Base-by-base conservation (phyloP, 2,797 vertebrate species). In the Gymnopithys bicolor region DNA sequence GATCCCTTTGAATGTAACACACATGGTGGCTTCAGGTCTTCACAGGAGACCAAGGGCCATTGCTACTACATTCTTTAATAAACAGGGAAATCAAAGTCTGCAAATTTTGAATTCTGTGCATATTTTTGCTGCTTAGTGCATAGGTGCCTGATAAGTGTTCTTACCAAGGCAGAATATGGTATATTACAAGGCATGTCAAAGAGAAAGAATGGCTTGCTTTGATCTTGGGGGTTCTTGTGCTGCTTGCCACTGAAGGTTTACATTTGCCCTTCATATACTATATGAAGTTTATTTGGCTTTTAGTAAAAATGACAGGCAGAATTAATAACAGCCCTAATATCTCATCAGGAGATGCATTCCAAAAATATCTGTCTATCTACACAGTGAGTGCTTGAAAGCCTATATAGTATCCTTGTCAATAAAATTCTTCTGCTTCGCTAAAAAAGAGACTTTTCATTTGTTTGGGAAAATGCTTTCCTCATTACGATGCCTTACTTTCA, bases 271-370 rank as follows among this genome's bases (percentile, higher is more conserved):
- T 79, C 66, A 49, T 82, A 62, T 17, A 30, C 32, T 64, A 4
- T 37, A 32, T 48, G 74, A 48, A 88, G 82, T 94, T 94, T 93
- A 39, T 93, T 94, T 76, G 87, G 45, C 69, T 92, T 91, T 93
- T 91, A 92, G 43, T 92, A 84, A 84, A 91, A 90, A 69, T 93
- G 95, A 94, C 76, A 87, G 89, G 62, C 73, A 91, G 74, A 62
- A 90, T 92, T 93, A 94, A 94, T 94, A 96, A 94, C 55, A 76
- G 33, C 30, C 69, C 63, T 88, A 37, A 79, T 93, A 86, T 86
- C 85, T 96, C 87, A 84, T 96, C 27, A 18, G 91, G 70, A 79
- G 74, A 93, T 62, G 80, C 94, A 96, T 97, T 96, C 94, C 96
- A 94, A 92, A 95, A 94, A 94, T 95, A 81, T 93, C 78, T 84